Percentiles rank a stretch among this genome's conserved stretches.
Evolutionary conservation across 2,113 vertebrate species (phyloP).

Genomic region (Eclectus roratus): DNA sequence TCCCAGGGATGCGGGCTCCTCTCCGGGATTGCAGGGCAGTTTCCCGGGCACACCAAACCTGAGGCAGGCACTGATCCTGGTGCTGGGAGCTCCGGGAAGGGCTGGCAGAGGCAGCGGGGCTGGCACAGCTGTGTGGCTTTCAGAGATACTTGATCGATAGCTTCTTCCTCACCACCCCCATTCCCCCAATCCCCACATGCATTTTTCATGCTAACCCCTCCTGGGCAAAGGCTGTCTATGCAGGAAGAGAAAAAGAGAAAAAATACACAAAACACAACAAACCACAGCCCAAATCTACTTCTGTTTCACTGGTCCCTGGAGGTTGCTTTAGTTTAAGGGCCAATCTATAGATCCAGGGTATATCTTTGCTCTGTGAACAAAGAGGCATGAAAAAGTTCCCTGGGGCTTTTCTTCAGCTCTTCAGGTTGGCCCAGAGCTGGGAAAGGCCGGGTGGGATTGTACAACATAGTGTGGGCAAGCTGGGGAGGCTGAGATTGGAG

Average conservation of each 20-base stretch:
- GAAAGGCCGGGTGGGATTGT: background rate
- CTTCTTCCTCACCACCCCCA: constrained; percentile 50
- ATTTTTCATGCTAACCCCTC: constrained; percentile 75
- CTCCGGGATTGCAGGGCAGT: fast-evolving
- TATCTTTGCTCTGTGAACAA: constrained; percentile 59
- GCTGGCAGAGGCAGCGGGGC: background rate
- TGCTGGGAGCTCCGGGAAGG: background rate
- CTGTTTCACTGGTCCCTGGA: constrained; percentile 41
- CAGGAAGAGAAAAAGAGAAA: constrained; percentile 34
- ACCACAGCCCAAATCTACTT: constrained; percentile 45
- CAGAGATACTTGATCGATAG: constrained; percentile 78
- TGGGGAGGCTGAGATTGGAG: background rate
- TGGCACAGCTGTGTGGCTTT: constrained; percentile 80
- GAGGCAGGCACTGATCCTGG: fast-evolving
- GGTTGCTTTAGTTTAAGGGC: constrained; percentile 67
- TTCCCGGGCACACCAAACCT: background rate
- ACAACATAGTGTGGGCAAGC: background rate
- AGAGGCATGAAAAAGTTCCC: constrained; percentile 38
- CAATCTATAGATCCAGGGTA: constrained; percentile 63
- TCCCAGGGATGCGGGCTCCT: fast-evolving
- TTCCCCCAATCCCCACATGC: constrained; percentile 62
- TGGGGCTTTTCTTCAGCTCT: constrained; percentile 2
- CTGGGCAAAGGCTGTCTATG: constrained; percentile 54
- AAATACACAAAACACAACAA: constrained; percentile 7
- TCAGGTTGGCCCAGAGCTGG: constrained; percentile 10